These are phyloP conservation scores for Xestia ashworthii DNA, from an alignment of 2,888 invertebrate species.

Conservation along the genomic window DNA sequence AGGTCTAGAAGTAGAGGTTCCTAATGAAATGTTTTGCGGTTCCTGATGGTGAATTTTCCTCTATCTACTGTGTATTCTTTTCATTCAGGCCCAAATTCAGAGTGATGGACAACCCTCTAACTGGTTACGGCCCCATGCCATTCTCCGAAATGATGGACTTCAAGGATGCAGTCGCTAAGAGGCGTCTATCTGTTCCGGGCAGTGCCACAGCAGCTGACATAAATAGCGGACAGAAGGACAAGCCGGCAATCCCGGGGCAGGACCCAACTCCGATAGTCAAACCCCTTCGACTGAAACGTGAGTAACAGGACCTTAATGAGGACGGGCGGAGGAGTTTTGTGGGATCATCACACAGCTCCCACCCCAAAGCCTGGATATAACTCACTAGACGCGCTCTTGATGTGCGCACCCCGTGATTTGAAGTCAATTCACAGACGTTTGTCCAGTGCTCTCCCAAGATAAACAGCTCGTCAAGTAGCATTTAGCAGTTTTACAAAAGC, in stretches of 20 bases:
- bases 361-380: too few species aligned
- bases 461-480: not conserved
- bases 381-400: too few species aligned
- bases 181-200: not conserved
- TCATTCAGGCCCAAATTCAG: conserved; percentile 56
- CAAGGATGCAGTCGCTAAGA: conserved; percentile 22
- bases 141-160: conserved; percentile 31
- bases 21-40: too few species aligned
- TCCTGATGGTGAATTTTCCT: not conserved
- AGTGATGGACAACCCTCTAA: conserved; percentile 7
- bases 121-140: conserved; percentile 1
- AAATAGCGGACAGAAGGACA: not conserved
- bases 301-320: not conserved
- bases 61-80: not conserved
- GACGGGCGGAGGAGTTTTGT: not conserved
- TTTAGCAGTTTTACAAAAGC: not conserved
- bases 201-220: not conserved
- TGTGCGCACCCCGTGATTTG: not conserved
- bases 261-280: not conserved
- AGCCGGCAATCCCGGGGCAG: not conserved
- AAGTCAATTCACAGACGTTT: not conserved
- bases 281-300: not conserved
- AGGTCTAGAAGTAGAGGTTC: too few species aligned
- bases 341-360: not conserved
- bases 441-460: too few species aligned